phyloP scores from a whole-genome alignment of 1,140 invertebrate genomes.

The Coboldia fuscipes region DNA sequence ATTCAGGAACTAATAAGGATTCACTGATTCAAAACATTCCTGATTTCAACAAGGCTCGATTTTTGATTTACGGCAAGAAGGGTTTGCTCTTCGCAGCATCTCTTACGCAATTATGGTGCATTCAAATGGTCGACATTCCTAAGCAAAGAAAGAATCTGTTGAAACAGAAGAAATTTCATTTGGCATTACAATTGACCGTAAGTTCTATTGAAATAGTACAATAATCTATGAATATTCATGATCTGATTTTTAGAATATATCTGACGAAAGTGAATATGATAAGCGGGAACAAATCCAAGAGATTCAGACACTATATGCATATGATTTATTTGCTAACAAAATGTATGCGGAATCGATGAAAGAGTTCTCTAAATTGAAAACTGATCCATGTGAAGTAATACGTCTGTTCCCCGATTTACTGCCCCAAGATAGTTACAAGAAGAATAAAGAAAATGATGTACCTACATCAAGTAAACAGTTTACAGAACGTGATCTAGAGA shows the following conservation, averaged over 20 bases:
- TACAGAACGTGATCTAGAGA: conserved; percentile 69
- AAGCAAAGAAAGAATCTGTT: conserved; percentile 65
- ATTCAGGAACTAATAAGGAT: conserved; percentile 33
- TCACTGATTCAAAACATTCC: conserved; percentile 55
- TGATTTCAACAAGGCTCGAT: conserved; percentile 40
- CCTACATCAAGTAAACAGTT: conserved; percentile 39
- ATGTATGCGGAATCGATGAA: conserved; percentile 77
- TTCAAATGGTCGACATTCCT: conserved; percentile 52
- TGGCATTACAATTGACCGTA: conserved; percentile 84
- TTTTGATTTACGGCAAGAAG: conserved; percentile 39
- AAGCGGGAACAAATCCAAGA: conserved; percentile 61
- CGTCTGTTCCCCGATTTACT: conserved; percentile 78
- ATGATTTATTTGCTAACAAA: conserved; percentile 74
- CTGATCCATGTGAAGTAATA: conserved; percentile 87
- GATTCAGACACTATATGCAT: conserved; percentile 78
- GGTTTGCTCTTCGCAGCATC: conserved; percentile 75
- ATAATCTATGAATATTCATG: conserved; percentile 3
- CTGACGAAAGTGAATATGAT: conserved; percentile 57
- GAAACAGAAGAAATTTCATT: conserved; percentile 76
- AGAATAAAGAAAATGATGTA: conserved; percentile 16
- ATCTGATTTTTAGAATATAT: conserved; percentile 47
- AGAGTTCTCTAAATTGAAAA: conserved; percentile 70
- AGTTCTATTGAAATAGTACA: conserved; percentile 14
- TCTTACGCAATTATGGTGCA: conserved; percentile 65
- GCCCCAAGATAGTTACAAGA: conserved; percentile 31